Conservation (phyloP, 2,888 invertebrate genomes). For the Erebia aethiops region DNA sequence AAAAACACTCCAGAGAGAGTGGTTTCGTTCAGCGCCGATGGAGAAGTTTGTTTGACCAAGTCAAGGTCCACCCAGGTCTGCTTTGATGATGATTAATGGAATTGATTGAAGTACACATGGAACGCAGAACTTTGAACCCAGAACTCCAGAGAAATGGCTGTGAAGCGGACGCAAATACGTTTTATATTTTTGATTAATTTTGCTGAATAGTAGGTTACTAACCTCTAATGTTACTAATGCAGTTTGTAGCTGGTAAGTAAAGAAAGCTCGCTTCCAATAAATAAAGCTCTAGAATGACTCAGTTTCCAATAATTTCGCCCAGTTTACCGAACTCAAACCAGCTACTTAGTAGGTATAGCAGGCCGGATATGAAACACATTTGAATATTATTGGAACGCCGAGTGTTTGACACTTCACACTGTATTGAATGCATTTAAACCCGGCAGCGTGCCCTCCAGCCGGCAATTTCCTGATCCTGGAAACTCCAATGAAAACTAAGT, state of each 20-base stretch:
- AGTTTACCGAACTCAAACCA: conserved; percentile 20
- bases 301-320: conserved; percentile 5
- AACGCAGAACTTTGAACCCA: too few relatives aligned
- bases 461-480: conserved; percentile 25
- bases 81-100: too few relatives aligned
- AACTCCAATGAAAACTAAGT: conserved; percentile 19
- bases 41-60: too few relatives aligned
- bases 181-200: too few relatives aligned
- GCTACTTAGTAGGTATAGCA: conserved; percentile 28
- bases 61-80: too few relatives aligned
- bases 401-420: conserved; percentile 41
- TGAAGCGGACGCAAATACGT: too few relatives aligned
- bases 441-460: conserved; percentile 12
- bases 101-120: too few relatives aligned
- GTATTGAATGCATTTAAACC: conserved; percentile 29
- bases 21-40: too few relatives aligned
- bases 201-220: too few relatives aligned
- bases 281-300: not conserved
- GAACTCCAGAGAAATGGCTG: too few relatives aligned
- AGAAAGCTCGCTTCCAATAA: conserved; percentile 6
- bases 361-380: conserved; percentile 57
- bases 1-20: too few relatives aligned
- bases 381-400: conserved; percentile 53
- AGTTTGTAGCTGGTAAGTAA: not conserved
- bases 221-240: too few relatives aligned